phyloP scores from a whole-genome alignment of 2,797 vertebrate genomes.

The Adrianichthys oophorus region DNA sequence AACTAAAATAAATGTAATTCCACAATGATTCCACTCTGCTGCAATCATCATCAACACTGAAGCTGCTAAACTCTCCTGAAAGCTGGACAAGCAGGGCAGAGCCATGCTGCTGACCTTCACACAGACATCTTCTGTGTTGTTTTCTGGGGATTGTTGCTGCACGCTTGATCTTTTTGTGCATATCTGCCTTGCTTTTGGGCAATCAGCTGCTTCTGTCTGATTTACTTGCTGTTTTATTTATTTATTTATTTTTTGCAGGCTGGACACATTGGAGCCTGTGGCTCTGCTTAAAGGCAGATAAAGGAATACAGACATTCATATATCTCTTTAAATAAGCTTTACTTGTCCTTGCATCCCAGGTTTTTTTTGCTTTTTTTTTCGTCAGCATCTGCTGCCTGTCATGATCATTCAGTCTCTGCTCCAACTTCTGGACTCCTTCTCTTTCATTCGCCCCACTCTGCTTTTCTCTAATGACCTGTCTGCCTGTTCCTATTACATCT shows the following conservation, averaged over 20 bases:
- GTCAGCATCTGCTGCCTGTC: conserved; percentile 42
- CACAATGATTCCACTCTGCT: too few relatives aligned
- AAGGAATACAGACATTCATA: not conserved
- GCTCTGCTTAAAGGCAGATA: conserved; percentile 28
- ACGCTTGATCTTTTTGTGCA: conserved; percentile 4
- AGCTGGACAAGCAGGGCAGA: too few relatives aligned
- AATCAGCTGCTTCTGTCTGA: conserved; percentile 27
- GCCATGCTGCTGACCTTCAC: too few relatives aligned
- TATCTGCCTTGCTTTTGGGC: conserved; percentile 24
- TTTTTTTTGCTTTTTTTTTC: conserved; percentile 24
- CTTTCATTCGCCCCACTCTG: conserved; percentile 14
- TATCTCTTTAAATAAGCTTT: conserved; percentile 3
- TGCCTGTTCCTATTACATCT: conserved; percentile 30
- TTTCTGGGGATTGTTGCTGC: too few relatives aligned
- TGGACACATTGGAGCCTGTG: conserved; percentile 33
- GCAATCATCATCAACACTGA: too few relatives aligned
- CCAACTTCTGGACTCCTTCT: conserved; percentile 27
- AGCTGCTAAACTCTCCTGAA: too few relatives aligned
- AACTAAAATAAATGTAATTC: too few relatives aligned
- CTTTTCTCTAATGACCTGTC: conserved; percentile 28
- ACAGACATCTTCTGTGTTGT: too few relatives aligned
- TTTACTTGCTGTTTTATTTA: not conserved
- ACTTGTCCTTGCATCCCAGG: conserved; percentile 12
- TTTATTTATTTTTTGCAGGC: conserved; percentile 10
- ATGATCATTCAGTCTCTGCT: conserved; percentile 25